Evolutionary conservation across 2,797 vertebrate genomes (phyloP), one percentile per base, ranked within the genome.

Genomic region (Trichosurus vulpecula): DNA sequence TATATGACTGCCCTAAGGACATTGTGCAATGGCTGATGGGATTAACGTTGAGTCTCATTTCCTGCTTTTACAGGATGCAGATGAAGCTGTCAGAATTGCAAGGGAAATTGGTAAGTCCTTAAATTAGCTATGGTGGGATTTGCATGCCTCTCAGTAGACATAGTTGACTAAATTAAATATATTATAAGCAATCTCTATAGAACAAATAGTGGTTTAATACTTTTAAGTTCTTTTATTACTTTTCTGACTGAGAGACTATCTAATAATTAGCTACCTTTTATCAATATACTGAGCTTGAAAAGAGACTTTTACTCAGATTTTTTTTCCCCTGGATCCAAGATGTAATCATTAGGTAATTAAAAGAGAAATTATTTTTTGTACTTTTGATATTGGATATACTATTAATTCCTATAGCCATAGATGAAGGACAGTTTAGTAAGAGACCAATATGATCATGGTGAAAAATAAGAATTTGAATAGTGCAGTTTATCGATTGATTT

Each of bases 11-110:
- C 99, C 98, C 98, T 98, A 97, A 98, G 98, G 99, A 99, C 99
- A 98, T 22, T 97, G 98, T 98, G 98, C 98, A 98, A 93, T 98
- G 98, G 98, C 98, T 99, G 98, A 98, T 98, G 98, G 98, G 98
- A 99, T 99, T 99, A 99, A 99, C 97, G 98, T 98, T 99, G 97
- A 96, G 95, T 99, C 98, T 98, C 98, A 98, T 98, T 99, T 98
- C 98, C 97, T 98, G 98, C 98, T 98, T 98, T 99, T 98, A 98
- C 99, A 99, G 99, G 99, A 99, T 98, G 99, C 98, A 97, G 99
- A 99, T 98, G 99, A 99, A 97, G 99, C 99, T 98, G 99, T 99
- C 98, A 99, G 98, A 99, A 99, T 99, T 97, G 99, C 99, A 98
- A 98, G 99, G 98, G 99, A 99, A 97, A 99, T 99, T 96, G 99